Conservation (phyloP, 2,113 vertebrate species). For the Malurus cyaneus region DNA sequence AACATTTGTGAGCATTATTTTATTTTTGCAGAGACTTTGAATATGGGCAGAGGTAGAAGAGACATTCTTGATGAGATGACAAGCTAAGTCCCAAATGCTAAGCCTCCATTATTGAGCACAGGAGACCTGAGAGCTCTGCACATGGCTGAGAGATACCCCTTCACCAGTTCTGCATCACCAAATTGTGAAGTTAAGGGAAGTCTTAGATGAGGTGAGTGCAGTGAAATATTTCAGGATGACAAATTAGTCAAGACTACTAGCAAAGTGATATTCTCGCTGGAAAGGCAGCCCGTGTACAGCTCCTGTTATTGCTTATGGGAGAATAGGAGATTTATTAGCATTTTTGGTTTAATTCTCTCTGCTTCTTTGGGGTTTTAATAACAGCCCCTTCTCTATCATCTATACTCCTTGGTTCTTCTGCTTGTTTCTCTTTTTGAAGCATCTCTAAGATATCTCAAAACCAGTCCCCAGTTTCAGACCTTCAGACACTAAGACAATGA, state of each 20-base stretch:
- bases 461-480: not conserved
- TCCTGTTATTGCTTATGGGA: not conserved
- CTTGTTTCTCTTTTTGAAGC: not conserved
- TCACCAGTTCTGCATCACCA: not conserved
- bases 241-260: not conserved
- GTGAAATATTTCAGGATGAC: not conserved
- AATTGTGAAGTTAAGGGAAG: not conserved
- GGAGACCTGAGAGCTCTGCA: not conserved
- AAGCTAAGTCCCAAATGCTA: not conserved
- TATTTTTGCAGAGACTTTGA: not conserved
- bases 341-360: not conserved
- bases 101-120: not conserved
- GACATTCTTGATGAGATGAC: not conserved
- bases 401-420: not conserved
- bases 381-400: not conserved
- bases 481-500: not conserved
- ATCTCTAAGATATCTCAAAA: not conserved
- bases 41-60: not conserved
- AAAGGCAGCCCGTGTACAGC: not conserved
- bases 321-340: not conserved
- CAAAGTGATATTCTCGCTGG: not conserved
- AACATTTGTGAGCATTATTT: constrained; percentile 8
- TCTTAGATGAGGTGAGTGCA: not conserved
- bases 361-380: not conserved
- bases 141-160: not conserved